Evolutionary conservation across 2,113 vertebrate genomes (phyloP).

Genomic region (Odontesthes bonariensis): DNA sequence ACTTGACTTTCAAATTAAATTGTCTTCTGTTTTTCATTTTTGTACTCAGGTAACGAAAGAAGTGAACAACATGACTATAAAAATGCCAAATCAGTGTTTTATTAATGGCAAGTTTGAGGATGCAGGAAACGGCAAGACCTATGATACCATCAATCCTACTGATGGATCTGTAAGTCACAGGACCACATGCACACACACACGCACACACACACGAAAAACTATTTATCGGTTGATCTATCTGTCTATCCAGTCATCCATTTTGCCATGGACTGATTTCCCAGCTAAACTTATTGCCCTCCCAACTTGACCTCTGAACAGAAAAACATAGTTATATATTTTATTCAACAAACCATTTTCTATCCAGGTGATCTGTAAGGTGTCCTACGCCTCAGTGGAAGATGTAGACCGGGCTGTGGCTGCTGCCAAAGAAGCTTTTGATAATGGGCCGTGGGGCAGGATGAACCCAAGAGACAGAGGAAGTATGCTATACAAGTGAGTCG

Average conservation of each 20-base stretch:
- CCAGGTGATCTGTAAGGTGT: slow-evolving; percentile 85
- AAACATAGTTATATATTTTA: neutral
- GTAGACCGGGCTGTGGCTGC: slow-evolving; percentile 85
- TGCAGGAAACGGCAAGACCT: slow-evolving; percentile 81
- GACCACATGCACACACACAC: neutral
- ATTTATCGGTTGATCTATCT: neutral
- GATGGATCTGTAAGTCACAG: slow-evolving; percentile 76
- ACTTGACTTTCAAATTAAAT: neutral
- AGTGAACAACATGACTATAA: slow-evolving; percentile 84
- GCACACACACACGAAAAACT: no score
- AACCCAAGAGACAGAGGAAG: slow-evolving; percentile 86
- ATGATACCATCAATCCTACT: slow-evolving; percentile 82
- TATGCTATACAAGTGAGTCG: slow-evolving; percentile 81
- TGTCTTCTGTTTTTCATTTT: neutral
- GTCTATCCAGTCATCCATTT: neutral
- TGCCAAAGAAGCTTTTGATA: slow-evolving; percentile 83
- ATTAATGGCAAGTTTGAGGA: slow-evolving; percentile 84
- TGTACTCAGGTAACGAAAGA: slow-evolving; percentile 77
- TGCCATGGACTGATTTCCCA: no score
- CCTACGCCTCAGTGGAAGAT: slow-evolving; percentile 83
- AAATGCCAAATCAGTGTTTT: slow-evolving; percentile 86
- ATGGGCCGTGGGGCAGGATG: slow-evolving; percentile 86
- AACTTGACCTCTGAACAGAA: no score
- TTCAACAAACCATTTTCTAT: neutral
- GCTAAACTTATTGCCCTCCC: neutral